Percentiles rank a stretch among this genome's conserved stretches.
phyloP scores from a whole-genome alignment of 2,888 invertebrate species.

The Cheilosia grossa region DNA sequence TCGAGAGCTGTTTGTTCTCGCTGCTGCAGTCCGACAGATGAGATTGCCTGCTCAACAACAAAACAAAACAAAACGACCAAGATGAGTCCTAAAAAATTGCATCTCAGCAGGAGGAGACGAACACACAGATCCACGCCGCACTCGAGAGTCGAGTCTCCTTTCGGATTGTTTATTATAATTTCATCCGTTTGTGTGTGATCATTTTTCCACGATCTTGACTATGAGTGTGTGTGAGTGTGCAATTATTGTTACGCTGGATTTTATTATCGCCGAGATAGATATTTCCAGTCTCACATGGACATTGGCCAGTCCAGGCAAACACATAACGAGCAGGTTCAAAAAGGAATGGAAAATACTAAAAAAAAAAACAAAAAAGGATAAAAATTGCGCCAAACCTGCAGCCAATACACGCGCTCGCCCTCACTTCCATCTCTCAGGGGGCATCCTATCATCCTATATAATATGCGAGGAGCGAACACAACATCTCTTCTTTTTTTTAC shows the following conservation, averaged over 20 bases:
- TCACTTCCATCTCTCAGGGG: conserved; percentile 45
- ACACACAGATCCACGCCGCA: neutral
- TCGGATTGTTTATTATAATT: conserved; percentile 68
- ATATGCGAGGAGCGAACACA: conserved; percentile 31
- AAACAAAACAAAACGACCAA: conserved; percentile 32
- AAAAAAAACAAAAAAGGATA: conserved; percentile 30
- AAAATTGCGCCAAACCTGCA: conserved; percentile 74
- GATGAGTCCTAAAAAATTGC: conserved; percentile 43
- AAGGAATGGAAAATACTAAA: neutral
- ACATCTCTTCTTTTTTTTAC: neutral
- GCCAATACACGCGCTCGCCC: conserved; percentile 72
- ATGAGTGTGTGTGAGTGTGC: conserved; percentile 5
- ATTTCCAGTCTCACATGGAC: conserved; percentile 12
- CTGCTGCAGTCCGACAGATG: conserved; percentile 35
- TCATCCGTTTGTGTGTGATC: conserved; percentile 35
- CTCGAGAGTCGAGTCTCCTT: conserved; percentile 23
- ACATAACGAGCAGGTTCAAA: neutral
- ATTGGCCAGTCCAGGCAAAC: conserved; percentile 10
- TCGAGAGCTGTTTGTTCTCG: conserved; percentile 63
- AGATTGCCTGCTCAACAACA: conserved; percentile 32
- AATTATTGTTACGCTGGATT: conserved; percentile 45
- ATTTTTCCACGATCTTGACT: conserved; percentile 37
- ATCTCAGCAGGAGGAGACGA: conserved; percentile 68
- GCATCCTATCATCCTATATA: conserved; percentile 10
- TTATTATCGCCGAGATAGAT: conserved; percentile 28